Evolutionary conservation across 2,113 vertebrate genomes (phyloP).

Genomic region (Halichoerus grypus): DNA sequence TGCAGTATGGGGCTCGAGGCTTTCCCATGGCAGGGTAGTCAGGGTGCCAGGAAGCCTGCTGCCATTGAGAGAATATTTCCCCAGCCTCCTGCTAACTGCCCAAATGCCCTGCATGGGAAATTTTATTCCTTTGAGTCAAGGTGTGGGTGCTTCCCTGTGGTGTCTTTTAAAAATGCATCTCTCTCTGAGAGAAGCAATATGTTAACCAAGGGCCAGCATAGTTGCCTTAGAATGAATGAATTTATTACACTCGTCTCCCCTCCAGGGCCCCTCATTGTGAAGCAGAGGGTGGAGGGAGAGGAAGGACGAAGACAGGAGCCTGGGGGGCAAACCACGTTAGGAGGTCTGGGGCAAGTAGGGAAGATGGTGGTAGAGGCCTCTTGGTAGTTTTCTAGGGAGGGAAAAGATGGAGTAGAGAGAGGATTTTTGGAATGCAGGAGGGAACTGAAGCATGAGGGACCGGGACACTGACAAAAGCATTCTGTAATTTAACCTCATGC

Average conservation of each 20-base stretch:
- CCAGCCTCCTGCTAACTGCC: neutral
- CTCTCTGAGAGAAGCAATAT: neutral
- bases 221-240: neutral
- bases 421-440: neutral
- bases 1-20: fast-evolving
- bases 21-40: neutral
- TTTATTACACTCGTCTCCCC: too few species aligned
- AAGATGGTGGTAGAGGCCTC: neutral
- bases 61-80: neutral
- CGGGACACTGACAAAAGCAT: fast-evolving
- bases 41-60: neutral
- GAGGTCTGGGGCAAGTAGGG: neutral
- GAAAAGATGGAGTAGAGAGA: neutral
- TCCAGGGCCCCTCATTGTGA: too few species aligned
- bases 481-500: neutral
- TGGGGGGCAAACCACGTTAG: neutral
- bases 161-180: neutral
- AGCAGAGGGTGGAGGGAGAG: neutral
- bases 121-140: neutral
- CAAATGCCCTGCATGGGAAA: neutral
- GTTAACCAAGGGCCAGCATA: neutral
- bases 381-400: neutral
- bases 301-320: too few species aligned
- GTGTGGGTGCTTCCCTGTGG: neutral
- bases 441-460: neutral